These are phyloP conservation scores for Semnornis frantzii DNA, from an alignment of 2,113 vertebrate species.

Conservation along the genomic window DNA sequence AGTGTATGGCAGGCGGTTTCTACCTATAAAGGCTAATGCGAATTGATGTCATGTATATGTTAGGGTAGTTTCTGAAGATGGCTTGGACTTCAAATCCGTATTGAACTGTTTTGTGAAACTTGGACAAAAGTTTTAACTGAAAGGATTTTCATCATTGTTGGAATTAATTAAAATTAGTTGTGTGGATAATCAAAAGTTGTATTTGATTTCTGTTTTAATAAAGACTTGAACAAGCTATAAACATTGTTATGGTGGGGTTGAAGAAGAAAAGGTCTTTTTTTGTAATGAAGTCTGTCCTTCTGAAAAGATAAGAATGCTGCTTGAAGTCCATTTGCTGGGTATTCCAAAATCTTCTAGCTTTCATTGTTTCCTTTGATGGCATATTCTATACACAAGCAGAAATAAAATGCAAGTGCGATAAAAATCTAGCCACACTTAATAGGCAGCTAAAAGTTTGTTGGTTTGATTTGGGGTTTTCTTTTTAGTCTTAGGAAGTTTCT, in stretches of 20 bases:
- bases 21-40: conserved; percentile 29
- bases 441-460: background rate
- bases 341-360: background rate
- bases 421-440: background rate
- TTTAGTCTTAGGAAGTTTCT: background rate
- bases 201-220: background rate
- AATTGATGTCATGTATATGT: conserved; percentile 28
- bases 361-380: background rate
- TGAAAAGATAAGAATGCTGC: background rate
- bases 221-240: background rate
- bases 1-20: conserved; percentile 17
- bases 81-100: conserved; percentile 43
- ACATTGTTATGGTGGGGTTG: background rate
- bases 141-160: background rate
- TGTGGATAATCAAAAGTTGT: background rate
- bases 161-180: background rate
- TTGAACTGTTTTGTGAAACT: conserved; percentile 50
- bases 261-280: background rate
- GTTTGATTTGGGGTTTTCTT: background rate
- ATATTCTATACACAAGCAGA: background rate
- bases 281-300: background rate
- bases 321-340: background rate
- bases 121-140: background rate
- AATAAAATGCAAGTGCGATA: background rate
- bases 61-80: conserved; percentile 37